phyloP scores from a whole-genome alignment of 1,140 invertebrate species.

The Drosophila lacertosa region DNA sequence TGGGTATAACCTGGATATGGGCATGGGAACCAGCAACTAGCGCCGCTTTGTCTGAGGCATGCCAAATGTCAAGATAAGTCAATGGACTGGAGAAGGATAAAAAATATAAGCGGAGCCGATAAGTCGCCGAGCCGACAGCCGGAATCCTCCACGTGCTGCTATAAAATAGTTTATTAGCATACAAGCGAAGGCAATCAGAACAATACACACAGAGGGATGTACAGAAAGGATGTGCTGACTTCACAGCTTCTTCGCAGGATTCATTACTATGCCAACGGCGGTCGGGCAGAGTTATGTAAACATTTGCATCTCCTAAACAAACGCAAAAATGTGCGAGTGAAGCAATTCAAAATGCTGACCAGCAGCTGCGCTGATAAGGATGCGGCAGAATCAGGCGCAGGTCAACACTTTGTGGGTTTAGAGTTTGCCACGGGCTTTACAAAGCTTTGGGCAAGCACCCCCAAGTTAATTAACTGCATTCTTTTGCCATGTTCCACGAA shows the following conservation, averaged over 20 bases:
- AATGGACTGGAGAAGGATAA: slow-evolving; percentile 40
- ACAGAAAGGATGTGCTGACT: slow-evolving; percentile 18
- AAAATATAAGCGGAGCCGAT: slow-evolving; percentile 10
- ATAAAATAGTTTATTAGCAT: slow-evolving; percentile 78
- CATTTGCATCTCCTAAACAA: slow-evolving; percentile 63
- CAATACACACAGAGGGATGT: not conserved
- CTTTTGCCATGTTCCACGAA: slow-evolving; percentile 13
- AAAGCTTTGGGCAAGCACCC: not conserved
- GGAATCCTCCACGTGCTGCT: slow-evolving; percentile 56
- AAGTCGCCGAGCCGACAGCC: slow-evolving; percentile 29
- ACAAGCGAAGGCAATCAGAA: slow-evolving; percentile 15
- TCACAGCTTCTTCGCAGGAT: slow-evolving; percentile 7
- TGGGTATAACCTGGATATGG: slow-evolving; percentile 5
- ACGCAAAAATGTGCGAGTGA: slow-evolving; percentile 26
- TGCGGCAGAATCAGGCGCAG: slow-evolving; percentile 32
- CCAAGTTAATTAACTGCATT: slow-evolving; percentile 67
- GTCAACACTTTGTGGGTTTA: slow-evolving; percentile 46
- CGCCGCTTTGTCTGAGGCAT: slow-evolving; percentile 61
- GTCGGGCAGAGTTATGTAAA: slow-evolving; percentile 34
- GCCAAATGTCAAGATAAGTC: slow-evolving; percentile 44
- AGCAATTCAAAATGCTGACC: slow-evolving; percentile 31
- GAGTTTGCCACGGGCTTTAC: not conserved
- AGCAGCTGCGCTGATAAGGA: slow-evolving; percentile 32
- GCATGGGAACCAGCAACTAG: slow-evolving; percentile 31
- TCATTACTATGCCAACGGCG: slow-evolving; percentile 24